Conservation (phyloP, 53 echinoderm and acorn worm species). For the Echinarachnius parma region DNA sequence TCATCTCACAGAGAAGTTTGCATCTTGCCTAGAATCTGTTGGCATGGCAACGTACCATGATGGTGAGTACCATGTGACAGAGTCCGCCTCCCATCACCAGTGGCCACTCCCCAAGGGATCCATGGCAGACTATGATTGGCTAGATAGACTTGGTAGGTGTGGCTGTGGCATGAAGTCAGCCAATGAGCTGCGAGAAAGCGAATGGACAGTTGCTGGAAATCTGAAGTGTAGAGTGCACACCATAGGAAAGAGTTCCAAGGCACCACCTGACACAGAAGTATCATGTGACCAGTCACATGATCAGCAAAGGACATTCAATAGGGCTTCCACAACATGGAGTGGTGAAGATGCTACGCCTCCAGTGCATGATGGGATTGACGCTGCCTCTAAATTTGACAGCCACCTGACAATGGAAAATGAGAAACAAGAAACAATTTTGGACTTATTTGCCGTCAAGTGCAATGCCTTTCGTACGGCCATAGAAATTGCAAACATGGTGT, state of each 20-base stretch:
- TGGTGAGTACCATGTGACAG: constrained; percentile 41
- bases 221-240: constrained; percentile 23
- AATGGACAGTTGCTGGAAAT: constrained; percentile 25
- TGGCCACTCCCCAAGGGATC: constrained; percentile 53
- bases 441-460: constrained; percentile 55
- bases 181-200: constrained; percentile 5
- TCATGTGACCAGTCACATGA: too few species aligned
- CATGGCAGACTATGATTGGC: constrained; percentile 53
- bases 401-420: background rate
- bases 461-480: constrained; percentile 84
- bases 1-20: constrained; percentile 46
- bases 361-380: constrained; percentile 3
- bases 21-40: constrained; percentile 44
- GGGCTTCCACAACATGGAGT: background rate
- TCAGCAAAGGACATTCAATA: too few species aligned
- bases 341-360: background rate
- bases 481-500: constrained; percentile 77
- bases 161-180: constrained; percentile 63
- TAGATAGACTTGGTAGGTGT: constrained; percentile 31
- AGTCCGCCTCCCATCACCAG: constrained; percentile 44
- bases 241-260: constrained; percentile 2
- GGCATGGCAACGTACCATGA: constrained; percentile 48
- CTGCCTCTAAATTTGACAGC: background rate
- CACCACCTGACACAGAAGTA: too few species aligned
- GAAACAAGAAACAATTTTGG: constrained; percentile 9